Evolutionary conservation across 2,888 invertebrate species (phyloP).

Genomic region (Hyalella azteca): DNA sequence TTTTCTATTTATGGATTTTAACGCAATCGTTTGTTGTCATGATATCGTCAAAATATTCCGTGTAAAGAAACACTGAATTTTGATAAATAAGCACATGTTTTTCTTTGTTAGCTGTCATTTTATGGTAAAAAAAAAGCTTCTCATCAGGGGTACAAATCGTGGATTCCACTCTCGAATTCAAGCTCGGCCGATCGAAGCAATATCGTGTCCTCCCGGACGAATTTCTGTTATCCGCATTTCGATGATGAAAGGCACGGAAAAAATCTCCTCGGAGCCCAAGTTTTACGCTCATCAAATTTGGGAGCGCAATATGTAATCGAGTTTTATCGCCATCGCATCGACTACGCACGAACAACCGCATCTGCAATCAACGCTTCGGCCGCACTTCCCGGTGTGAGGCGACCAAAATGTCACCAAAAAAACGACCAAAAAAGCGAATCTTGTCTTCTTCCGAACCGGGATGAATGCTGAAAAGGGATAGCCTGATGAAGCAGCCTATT

Average conservation of each 20-base stretch:
- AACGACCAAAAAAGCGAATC: no score
- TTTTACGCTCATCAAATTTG: conserved; percentile 35
- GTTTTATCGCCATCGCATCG: conserved; percentile 29
- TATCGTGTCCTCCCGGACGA: conserved; percentile 22
- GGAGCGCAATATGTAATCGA: conserved; percentile 37
- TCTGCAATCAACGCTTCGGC: neutral
- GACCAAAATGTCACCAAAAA: no score
- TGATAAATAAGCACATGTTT: no score
- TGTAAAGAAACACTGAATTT: no score
- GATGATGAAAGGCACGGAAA: conserved; percentile 14
- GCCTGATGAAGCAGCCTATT: no score
- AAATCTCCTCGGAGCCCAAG: conserved; percentile 9
- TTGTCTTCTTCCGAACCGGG: no score
- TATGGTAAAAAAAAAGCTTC: neutral
- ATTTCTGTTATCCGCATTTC: conserved; percentile 21
- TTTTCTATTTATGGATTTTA: no score
- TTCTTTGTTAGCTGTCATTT: no score
- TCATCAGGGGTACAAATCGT: neutral
- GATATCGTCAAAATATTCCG: no score
- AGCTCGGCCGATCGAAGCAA: neutral
- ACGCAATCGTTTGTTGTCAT: no score
- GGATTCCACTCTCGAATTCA: neutral
- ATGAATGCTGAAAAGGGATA: no score
- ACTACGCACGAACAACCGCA: conserved; percentile 18
- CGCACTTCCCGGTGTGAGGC: no score